Base-by-base conservation (phyloP, 2,888 invertebrate genomes). In the Troilus luridus region DNA sequence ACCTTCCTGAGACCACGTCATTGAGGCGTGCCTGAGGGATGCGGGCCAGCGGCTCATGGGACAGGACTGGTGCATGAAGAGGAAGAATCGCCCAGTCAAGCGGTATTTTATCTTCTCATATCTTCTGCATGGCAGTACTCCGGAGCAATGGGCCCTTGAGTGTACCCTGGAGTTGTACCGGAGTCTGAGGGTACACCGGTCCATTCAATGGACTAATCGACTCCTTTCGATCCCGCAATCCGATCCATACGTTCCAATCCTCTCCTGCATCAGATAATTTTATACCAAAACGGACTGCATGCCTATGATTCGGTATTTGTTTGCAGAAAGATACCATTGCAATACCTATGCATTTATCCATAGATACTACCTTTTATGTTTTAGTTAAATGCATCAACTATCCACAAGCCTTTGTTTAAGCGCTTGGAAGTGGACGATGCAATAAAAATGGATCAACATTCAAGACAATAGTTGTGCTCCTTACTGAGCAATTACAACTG, bases 11-110 rank as follows among this genome's bases (percentile, higher is more conserved):
- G 64, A 64, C 67, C 64, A 89, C 89, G 89, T 89, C 89, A 89
- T 85, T 85, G 85, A 91, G 62, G 89, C 41, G 59, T 81, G 90
- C 56, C 67, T 64, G 67, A 56, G 81, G 62, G 91, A 90, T 91
- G 89, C 91, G 91, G 91, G 94, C 95, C 94, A 56, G 56, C 90
- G 72, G 72, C 90, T 94, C 89, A 92, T 96, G 96, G 96, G 96
- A 94, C 96, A 96, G 94, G 96, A 96, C 94, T 96, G 96, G 96
- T 96, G 96, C 95, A 96, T 96, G 94, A 95, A 90, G 90, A 90
- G 90, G 90, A 90, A 90, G 59, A 72, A 67, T 56, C 67, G 58
- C 24, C 67, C 96, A 93, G 90, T 92, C 90, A 91, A 88, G 90
- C 90, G 90, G 90, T 90, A 90, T 90, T 77, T 72, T 58, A 24